A percentile compares a stretch with the other conserved stretches of the same genome.
phyloP scores from a whole-genome alignment of 2,888 invertebrate genomes.

The Stenoptilia bipunctidactyla region DNA sequence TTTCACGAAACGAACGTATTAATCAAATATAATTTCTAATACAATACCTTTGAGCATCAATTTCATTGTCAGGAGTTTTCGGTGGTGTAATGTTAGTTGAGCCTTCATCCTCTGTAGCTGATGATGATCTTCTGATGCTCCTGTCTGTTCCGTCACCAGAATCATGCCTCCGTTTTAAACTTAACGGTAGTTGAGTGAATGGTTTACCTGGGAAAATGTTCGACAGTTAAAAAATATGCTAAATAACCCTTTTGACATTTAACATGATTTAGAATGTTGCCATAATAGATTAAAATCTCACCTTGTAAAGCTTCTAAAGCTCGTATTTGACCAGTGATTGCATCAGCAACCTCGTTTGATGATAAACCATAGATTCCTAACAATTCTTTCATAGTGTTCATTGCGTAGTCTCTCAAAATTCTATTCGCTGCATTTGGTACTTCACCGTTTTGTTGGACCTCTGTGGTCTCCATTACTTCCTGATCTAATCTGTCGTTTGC shows the following conservation, averaged over 20 bases:
- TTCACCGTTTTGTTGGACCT: slow-evolving; percentile 50
- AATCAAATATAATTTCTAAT: no score
- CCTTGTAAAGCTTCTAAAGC: slow-evolving; percentile 80
- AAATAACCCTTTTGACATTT: not conserved
- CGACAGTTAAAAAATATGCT: not conserved
- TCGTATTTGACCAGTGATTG: slow-evolving; percentile 75
- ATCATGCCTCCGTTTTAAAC: slow-evolving; percentile 53
- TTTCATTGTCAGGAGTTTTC: slow-evolving; percentile 62
- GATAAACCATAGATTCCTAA: slow-evolving; percentile 83
- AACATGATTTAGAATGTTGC: not conserved
- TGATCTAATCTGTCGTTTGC: slow-evolving; percentile 53
- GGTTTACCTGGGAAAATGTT: slow-evolving; percentile 44
- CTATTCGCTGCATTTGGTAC: slow-evolving; percentile 64
- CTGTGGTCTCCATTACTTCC: slow-evolving; percentile 39
- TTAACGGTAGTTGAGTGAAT: slow-evolving; percentile 53
- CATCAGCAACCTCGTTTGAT: slow-evolving; percentile 77
- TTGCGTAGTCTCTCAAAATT: slow-evolving; percentile 81
- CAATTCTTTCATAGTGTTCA: slow-evolving; percentile 84
- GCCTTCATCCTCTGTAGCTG: slow-evolving; percentile 63
- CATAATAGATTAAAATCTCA: slow-evolving; percentile 33
- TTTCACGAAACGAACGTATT: not conserved
- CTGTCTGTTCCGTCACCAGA: slow-evolving; percentile 52
- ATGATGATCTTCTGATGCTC: slow-evolving; percentile 50
- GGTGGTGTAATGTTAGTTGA: slow-evolving; percentile 63
- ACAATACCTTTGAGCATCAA: slow-evolving; percentile 51